phyloP scores from a whole-genome alignment of 2,113 vertebrate species.

The Rhinoptilus africanus region DNA sequence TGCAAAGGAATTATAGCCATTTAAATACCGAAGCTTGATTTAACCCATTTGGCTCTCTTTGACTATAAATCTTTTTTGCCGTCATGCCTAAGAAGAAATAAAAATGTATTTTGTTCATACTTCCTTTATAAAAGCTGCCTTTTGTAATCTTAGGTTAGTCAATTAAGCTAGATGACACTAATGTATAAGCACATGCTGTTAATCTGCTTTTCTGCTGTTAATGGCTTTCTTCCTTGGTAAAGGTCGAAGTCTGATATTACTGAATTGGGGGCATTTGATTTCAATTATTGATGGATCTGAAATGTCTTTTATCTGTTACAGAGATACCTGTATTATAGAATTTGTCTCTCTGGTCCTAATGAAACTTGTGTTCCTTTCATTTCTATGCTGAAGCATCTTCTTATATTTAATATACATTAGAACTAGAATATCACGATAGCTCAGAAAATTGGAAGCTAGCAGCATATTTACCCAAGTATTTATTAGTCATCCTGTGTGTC shows the following conservation, averaged over 20 bases:
- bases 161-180: not conserved
- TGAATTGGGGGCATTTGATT: not conserved
- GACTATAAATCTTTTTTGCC: not conserved
- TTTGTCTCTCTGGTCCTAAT: not conserved
- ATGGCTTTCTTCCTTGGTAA: not conserved
- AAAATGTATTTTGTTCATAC: not conserved
- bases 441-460: not conserved
- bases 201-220: not conserved
- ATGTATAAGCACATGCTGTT: not conserved
- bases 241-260: not conserved
- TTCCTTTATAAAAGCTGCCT: not conserved
- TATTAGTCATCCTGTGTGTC: not conserved
- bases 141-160: not conserved
- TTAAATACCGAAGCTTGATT: conserved; percentile 1
- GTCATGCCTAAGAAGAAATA: not conserved
- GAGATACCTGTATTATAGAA: not conserved
- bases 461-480: not conserved
- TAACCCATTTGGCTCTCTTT: conserved; percentile 36
- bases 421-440: not conserved
- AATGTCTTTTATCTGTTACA: not conserved
- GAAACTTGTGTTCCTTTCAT: not conserved
- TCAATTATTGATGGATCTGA: conserved; percentile 16
- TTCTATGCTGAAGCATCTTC: not conserved
- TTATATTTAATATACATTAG: not conserved
- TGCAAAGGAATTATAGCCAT: conserved; percentile 6